Base-by-base conservation (phyloP, 1,140 invertebrate genomes). In the Calliopsis andreniformis region DNA sequence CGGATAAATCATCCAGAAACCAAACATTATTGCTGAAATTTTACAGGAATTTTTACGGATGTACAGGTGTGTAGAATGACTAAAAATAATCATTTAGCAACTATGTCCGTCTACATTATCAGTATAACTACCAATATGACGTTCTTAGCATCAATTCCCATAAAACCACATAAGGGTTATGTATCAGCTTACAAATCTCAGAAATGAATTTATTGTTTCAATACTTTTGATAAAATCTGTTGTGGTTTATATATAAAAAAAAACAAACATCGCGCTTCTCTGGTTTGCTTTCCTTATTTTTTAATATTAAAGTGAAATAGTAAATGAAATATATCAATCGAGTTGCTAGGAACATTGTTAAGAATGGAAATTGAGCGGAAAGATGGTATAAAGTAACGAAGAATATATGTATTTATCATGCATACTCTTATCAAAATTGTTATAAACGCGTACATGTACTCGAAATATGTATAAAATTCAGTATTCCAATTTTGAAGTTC, bases 21-120 rank as follows among this genome's bases (percentile, higher is more conserved):
- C n/a, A n/a, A n/a, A n/a, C n/a, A n/a, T n/a, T n/a, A n/a, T n/a
- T n/a, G n/a, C n/a, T n/a, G n/a, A 39, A 39, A 39, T 39, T 39
- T 39, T 39, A 39, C 35, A 10, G 10, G 10, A 39, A 35, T 70
- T 45, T 53, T 70, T 70, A 70, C 35, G 35, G 53, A 56, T 69
- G 51, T 58, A 56, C 66, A 69, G 64, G 66, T 56, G 51, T 32
- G 51, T 56, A 56, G 45, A 56, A n/a, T 68, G 66, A 42, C 30
- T 12, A 18, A 16, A 8, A 47, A 45, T 45, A 30, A 59, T 70
- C 18, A 64, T 32, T 16, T 12, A 23, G 2, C 25, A 56, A 16
- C n/a, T 14, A 12, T 35, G 28, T 23, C 47, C 59, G n/a, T 20
- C 3, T 39, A 1, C 39, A 43, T 25, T 30, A 7, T 47, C 53